phyloP scores from a whole-genome alignment of 2,888 invertebrate genomes.

The Agrypnus murinus region DNA sequence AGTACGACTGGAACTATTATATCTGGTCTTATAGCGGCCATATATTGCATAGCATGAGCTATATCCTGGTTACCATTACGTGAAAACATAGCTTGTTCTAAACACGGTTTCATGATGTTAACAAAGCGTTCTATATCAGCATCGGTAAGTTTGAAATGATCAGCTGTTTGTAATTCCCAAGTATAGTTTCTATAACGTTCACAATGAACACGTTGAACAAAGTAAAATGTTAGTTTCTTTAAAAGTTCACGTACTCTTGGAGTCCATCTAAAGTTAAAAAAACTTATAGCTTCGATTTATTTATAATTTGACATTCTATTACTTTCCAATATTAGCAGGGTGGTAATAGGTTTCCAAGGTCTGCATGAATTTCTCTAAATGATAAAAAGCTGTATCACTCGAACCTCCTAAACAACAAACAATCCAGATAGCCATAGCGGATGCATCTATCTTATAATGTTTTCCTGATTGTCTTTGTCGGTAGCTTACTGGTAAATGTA shows the following conservation, averaged over 20 bases:
- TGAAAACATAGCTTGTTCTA: conserved; percentile 87
- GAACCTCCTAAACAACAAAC: conserved; percentile 79
- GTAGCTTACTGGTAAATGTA: conserved; percentile 87
- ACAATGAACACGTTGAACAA: conserved; percentile 76
- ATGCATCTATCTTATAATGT: conserved; percentile 71
- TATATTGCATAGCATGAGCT: conserved; percentile 80
- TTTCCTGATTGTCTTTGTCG: conserved; percentile 78
- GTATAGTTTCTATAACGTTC: conserved; percentile 78
- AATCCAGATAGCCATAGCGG: conserved; percentile 76
- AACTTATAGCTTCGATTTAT: too few relatives aligned
- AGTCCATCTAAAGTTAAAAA: conserved; percentile 77
- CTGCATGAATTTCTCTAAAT: conserved; percentile 86
- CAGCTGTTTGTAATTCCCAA: conserved; percentile 83
- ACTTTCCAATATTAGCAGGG: conserved; percentile 87
- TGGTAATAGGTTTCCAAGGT: conserved; percentile 91
- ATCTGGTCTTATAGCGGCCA: conserved; percentile 87
- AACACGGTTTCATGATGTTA: conserved; percentile 81
- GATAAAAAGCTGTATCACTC: conserved; percentile 78
- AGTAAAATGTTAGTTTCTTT: conserved; percentile 79
- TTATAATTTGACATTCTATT: conserved; percentile 39
- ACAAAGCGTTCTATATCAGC: conserved; percentile 89
- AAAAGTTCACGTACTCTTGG: conserved; percentile 79
- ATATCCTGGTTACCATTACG: conserved; percentile 78
- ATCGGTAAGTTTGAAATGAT: conserved; percentile 82
- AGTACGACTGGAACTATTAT: conserved; percentile 88